Base-by-base conservation (phyloP, 2,113 vertebrate species). In the Mustela lutreola region DNA sequence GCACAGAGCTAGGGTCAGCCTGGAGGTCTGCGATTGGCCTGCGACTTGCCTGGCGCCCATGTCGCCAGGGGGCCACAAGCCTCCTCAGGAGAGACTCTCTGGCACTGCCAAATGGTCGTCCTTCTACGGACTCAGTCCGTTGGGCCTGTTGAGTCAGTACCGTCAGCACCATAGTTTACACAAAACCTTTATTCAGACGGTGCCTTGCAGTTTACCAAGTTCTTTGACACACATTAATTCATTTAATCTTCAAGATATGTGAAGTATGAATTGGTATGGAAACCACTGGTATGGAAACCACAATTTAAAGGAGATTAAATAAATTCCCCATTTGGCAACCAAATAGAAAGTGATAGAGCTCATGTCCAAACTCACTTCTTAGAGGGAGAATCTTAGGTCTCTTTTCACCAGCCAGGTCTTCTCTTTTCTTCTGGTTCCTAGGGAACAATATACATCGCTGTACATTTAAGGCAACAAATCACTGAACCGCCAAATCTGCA, bases 271-370 rank as follows among this genome's bases (percentile, higher is more conserved):
- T 92, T 85, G 56, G 48, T 56, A 83, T n/a, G 36, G 36, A 36
- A 36, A 36, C 36, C 36, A 36, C 11, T 88, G 21, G 65, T 83
- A 7, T 75, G 31, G 58, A 95, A 92, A 80, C 15, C 31, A 26
- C 60, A 45, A 91, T 60, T 84, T 75, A 82, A 82, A 70, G 67
- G 31, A 89, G 33, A 89, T 93, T 58, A 91, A 60, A 31, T 62
- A 84, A 91, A 81, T 86, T 89, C 42, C 36, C 26, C 11, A 1
- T 31, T 11, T 85, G 26, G 16, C 88, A 80, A 84, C 19, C 31
- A 91, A 94, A 93, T 6, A 50, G 31, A 76, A 62, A 98, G 11
- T 79, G 53, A 67, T 11, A 92, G 58, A 95, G 21, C 4, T 80
- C 14, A 7, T 58, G 11, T 12, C 89, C 19, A 65, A 82, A 56